Evolutionary conservation across 1,140 invertebrate species (phyloP), one percentile per base, ranked within the genome.

Genomic region (Procambarus virginalis): DNA sequence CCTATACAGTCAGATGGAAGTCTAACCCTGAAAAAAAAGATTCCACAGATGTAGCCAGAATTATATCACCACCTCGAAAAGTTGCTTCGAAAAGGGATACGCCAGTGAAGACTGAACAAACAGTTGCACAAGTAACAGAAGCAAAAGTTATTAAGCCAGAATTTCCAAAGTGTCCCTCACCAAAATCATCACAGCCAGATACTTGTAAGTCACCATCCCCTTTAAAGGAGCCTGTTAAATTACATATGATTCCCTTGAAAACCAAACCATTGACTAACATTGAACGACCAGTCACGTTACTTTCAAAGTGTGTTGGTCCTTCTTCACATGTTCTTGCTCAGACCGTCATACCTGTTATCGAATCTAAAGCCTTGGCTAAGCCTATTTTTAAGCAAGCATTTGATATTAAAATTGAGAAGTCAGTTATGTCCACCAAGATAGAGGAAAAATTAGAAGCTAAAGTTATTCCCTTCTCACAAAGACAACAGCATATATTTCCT

Each of bases 401-500:
- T 81, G 91, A 89, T 34, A 46, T 82, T n/a, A 84, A 76, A 79
- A 14, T 20, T 70, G 91, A 89, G n/a, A 89, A 91, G 34, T n/a
- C 51, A 48, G n/a, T 82, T 45, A 64, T 82, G 8, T 73, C 76
- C 3, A 45, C 77, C 8, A 92, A 92, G 58, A 70, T 6, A 78
- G 89, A 91, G 20, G 89, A 91, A 8, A 92, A 90, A 68, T 34
- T 73, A n/a, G 91, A 92, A 77, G 75, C 87, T 6, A 92, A 92
- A 80, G 68, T 89, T 45, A 92, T 90, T 64, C 80, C 91, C 0
- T 92, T 92, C 64, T 87, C 90, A 64, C 89, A 92, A 73, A 91
- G 91, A 81, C 91, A 92, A 64, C 91, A 92, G 12, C 91, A 92
- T 12, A 92, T 92, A 58, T 92, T 92, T 77, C 91, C 91, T 10